These are phyloP conservation scores for Falco rusticolus DNA, from an alignment of 2,797 vertebrate species.

Conservation along the genomic window DNA sequence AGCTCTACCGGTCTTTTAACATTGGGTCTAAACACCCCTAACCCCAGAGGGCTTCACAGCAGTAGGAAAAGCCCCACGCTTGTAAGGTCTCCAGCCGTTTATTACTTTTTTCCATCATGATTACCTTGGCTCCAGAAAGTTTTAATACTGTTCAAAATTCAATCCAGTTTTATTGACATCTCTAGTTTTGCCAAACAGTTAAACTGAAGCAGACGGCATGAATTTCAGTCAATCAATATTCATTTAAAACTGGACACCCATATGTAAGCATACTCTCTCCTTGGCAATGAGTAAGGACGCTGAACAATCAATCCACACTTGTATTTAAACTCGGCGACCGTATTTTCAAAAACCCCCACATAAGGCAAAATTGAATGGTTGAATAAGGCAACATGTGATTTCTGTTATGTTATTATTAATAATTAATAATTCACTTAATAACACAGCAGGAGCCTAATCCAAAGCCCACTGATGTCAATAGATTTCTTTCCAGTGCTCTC, in stretches of 20 bases:
- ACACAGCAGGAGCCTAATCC: slow-evolving; percentile 53
- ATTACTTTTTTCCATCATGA: slow-evolving; percentile 71
- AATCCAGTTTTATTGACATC: slow-evolving; percentile 72
- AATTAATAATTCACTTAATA: slow-evolving; percentile 74
- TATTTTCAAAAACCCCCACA: slow-evolving; percentile 42
- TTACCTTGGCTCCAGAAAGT: slow-evolving; percentile 73
- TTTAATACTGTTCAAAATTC: slow-evolving; percentile 74
- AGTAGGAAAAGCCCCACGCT: neutral
- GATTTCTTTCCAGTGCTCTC: neutral
- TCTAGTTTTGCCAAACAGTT: slow-evolving; percentile 70
- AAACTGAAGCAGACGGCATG: slow-evolving; percentile 70
- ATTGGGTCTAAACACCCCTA: neutral
- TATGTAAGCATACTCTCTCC: slow-evolving; percentile 47
- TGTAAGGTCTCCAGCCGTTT: slow-evolving; percentile 61
- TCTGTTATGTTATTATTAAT: slow-evolving; percentile 69
- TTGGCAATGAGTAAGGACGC: slow-evolving; percentile 40
- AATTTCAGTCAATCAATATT: slow-evolving; percentile 74
- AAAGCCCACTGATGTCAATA: slow-evolving; percentile 45
- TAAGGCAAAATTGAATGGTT: slow-evolving; percentile 60
- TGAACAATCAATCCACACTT: slow-evolving; percentile 46
- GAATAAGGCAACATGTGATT: slow-evolving; percentile 61
- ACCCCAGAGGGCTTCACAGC: slow-evolving; percentile 4
- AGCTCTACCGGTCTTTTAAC: neutral
- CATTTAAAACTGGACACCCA: slow-evolving; percentile 65
- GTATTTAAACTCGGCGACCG: slow-evolving; percentile 47